Evolutionary conservation across 2,888 invertebrate species (phyloP).

Genomic region (Mycalesis mineus): DNA sequence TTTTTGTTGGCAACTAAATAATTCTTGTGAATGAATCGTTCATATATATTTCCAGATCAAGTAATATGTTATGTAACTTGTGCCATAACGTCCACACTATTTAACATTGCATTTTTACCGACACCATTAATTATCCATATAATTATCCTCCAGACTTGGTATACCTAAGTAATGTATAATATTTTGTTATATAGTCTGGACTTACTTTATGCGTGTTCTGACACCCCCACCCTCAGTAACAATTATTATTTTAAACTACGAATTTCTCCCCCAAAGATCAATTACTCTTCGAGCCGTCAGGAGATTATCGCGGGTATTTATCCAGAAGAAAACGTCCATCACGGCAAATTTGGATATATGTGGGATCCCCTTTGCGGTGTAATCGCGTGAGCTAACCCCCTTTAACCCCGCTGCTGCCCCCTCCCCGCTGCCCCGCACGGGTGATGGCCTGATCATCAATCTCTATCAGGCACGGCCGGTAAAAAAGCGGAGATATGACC

Average conservation of each 20-base stretch:
- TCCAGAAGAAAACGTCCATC: conserved; percentile 71
- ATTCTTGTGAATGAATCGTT: too few relatives aligned
- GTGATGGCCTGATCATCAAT: conserved; percentile 65
- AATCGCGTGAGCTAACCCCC: conserved; percentile 53
- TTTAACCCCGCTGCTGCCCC: neutral
- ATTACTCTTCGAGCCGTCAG: conserved; percentile 17
- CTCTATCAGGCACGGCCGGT: conserved; percentile 64
- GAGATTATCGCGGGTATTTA: conserved; percentile 30
- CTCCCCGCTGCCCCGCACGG: conserved; percentile 40
- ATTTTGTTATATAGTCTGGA: too few relatives aligned
- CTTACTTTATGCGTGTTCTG: too few relatives aligned
- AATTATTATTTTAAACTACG: neutral
- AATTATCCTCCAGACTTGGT: too few relatives aligned
- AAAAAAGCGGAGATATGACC: conserved; percentile 67
- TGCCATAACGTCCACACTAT: too few relatives aligned
- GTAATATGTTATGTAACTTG: too few relatives aligned
- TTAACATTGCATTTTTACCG: too few relatives aligned
- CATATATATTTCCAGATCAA: too few relatives aligned
- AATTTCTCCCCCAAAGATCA: conserved; percentile 9
- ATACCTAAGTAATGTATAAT: too few relatives aligned
- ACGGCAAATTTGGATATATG: conserved; percentile 76
- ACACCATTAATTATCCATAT: too few relatives aligned
- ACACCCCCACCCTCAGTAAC: too few relatives aligned
- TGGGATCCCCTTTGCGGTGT: conserved; percentile 57
- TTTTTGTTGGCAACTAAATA: too few relatives aligned